Conservation (phyloP, 2,888 invertebrate species). For the Bibio marci region DNA sequence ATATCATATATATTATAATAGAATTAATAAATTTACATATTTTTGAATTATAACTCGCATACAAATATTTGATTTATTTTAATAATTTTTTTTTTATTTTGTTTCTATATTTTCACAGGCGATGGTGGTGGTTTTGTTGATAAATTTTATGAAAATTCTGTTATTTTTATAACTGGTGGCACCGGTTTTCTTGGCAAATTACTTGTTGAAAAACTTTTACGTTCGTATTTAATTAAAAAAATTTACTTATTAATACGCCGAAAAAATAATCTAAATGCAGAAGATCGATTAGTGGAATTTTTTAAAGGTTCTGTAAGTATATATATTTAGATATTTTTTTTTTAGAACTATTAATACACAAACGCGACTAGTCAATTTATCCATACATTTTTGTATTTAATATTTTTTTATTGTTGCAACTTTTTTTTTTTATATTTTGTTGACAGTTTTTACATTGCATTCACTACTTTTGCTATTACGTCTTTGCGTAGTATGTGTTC, state of each 20-base stretch:
- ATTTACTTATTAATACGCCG: slow-evolving; percentile 28
- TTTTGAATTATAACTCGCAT: no score
- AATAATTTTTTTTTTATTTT: no score
- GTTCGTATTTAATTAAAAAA: slow-evolving; percentile 17
- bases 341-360: neutral
- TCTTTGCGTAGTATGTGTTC: no score
- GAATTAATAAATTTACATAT: no score
- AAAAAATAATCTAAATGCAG: slow-evolving; percentile 24
- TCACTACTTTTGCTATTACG: no score
- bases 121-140: slow-evolving; percentile 3
- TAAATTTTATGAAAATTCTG: slow-evolving; percentile 23
- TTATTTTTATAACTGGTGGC: slow-evolving; percentile 28
- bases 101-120: no score
- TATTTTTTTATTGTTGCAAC: no score
- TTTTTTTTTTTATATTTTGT: no score
- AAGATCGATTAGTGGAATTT: slow-evolving; percentile 23
- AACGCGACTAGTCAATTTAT: neutral
- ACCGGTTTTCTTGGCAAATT: slow-evolving; percentile 30
- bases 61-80: no score
- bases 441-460: no score
- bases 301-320: slow-evolving; percentile 24
- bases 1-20: no score
- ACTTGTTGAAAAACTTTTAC: slow-evolving; percentile 26
- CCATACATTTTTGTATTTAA: neutral
- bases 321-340: neutral